Base-by-base conservation (phyloP, 2,888 invertebrate species). In the Acleris cristana region DNA sequence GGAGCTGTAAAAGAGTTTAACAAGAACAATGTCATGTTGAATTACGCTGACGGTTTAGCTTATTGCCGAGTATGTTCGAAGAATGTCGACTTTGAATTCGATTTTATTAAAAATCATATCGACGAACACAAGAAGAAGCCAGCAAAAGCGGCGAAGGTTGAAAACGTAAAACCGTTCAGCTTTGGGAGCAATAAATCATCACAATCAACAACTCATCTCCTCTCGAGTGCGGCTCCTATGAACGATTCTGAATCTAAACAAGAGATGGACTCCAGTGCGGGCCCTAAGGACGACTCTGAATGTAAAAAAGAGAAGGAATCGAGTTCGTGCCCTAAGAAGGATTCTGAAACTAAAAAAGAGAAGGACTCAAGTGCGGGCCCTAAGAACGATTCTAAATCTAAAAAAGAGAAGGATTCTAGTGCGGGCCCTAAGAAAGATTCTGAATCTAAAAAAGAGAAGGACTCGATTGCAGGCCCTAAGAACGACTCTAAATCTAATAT, bases 11-110 rank as follows among this genome's bases (percentile, higher is more conserved):
- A 56, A 6, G 71, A 72, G 30, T 81, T 80, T 30, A 77, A 82
- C 64, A 75, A 75, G 16, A 75, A 80, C n/a, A 65, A 74, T 12
- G 74, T 86, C 2, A 75, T 72, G 4, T 71, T 85, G 2, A 74
- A 84, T 65, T 74, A 83, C 18, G 76, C 75, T 16, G 67, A 34
- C 1, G 65, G 69, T 4, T 73, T 69, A 0, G 84, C 78, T 3
- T 26, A 68, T 48, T 85, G 84, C 66, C 78, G 73, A 52, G 76
- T 73, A 64, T 84, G 84, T 60, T 65, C 68, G 0, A 70, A 62
- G 16, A 51, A 23, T 57, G 18, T 83, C 2, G 70, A 74, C 7
- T 76, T 76, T 26, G 61, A 75, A 34, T 72, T 62, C 18, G 58
- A 75, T n/a, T 34, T 58, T 5, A 79, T 83, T 23, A 62, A 76